These are phyloP conservation scores for Crotalus tigris DNA, from an alignment of 2,113 vertebrate genomes.

Conservation along the genomic window DNA sequence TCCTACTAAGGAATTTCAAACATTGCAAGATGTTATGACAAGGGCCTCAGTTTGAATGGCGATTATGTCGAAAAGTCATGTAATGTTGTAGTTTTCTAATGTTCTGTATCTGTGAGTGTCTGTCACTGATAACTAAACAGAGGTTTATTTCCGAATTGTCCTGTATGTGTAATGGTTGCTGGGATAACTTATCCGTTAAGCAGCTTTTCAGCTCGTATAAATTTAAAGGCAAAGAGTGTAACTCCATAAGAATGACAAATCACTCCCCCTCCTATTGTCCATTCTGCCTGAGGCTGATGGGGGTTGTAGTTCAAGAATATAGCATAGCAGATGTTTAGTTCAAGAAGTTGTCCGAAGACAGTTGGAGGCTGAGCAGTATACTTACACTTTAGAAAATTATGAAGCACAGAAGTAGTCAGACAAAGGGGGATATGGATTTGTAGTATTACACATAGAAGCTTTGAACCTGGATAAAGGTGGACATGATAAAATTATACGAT, in stretches of 20 bases:
- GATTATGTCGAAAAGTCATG: too few relatives aligned
- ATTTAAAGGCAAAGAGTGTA: neutral
- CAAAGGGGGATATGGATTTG: neutral
- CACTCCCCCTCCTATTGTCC: neutral
- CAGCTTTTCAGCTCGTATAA: neutral
- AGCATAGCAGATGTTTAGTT: neutral
- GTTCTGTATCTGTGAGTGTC: too few relatives aligned
- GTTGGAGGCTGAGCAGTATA: neutral
- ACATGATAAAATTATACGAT: neutral
- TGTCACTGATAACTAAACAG: too few relatives aligned
- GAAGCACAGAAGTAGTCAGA: neutral
- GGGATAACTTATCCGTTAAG: neutral
- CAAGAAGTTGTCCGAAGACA: neutral
- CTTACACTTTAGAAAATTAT: neutral
- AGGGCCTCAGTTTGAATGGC: too few relatives aligned
- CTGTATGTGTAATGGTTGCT: neutral
- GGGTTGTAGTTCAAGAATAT: neutral
- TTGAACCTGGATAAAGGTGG: neutral
- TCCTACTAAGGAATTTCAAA: too few relatives aligned
- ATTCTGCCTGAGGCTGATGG: neutral
- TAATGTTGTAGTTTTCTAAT: too few relatives aligned
- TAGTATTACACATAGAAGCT: neutral
- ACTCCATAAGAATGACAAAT: neutral
- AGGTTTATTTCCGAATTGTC: too few relatives aligned
- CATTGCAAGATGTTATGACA: too few relatives aligned